Evolutionary conservation across 2,113 vertebrate genomes (phyloP), one percentile per base, ranked within the genome.

Genomic region (Leucoraja erinaceus): DNA sequence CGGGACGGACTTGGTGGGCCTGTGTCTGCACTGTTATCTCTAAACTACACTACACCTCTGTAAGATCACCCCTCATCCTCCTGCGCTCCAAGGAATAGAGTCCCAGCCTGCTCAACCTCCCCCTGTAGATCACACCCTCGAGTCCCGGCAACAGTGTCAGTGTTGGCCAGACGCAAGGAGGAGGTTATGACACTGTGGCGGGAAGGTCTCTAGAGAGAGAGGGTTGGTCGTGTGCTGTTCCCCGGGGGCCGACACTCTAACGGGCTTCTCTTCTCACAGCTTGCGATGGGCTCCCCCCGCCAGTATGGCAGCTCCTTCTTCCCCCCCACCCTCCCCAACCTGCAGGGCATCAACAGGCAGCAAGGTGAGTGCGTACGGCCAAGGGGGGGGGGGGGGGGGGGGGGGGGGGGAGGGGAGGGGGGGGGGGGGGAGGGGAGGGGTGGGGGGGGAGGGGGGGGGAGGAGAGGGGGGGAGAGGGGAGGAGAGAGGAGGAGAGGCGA

Each of bases 261-360:
- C 22, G 56, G 11, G 31, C 56, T 47, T 25, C 47, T 56, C 31
- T 75, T 92, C 33, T 33, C 16, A 0, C 86, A 94, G 94, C 25
- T 95, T 92, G 93, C 93, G n/a, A 68, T 93, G 70, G 93, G 95
- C 93, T 96, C 96, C 94, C 95, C 97, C 93, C 94, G 96, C 92
- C 96, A 95, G 93, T 96, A 96, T 1, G 56, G 90, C 56, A 78
- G 76, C 0, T 92, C 93, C 93, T 96, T 96, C 70, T 96, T 97
- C 93, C 94, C 96, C 9, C 96, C 96, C 81, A 95, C 95, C 59
- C 94, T 97, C 28, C 94, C 96, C 0, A 96, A 95, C 93, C 93
- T 97, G 28, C 96, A 96, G 6, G 95, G 95, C 66, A 92, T 95
- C 93, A 94, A 90, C 92, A 95, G 94, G 76, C 94, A 94, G 14